Conservation (phyloP, 2,888 invertebrate genomes). For the Ryuthela nishihirai region DNA sequence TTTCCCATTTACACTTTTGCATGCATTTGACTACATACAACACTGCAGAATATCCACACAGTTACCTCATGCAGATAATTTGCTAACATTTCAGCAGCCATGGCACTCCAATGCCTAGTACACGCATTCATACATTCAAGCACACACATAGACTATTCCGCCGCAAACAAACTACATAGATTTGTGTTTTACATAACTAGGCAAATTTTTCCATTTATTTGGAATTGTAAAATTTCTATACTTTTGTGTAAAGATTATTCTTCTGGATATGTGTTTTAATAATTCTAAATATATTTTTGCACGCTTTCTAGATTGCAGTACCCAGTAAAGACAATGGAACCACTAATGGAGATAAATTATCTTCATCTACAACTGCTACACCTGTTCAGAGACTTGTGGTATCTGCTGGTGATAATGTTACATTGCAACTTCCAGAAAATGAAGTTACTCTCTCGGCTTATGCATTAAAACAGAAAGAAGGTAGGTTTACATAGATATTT, state of each 20-base stretch:
- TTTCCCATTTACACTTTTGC: no score
- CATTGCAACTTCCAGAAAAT: conserved; percentile 75
- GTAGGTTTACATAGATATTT: conserved; percentile 55
- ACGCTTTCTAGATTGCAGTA: neutral
- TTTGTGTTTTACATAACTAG: no score
- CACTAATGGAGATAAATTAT: conserved; percentile 3
- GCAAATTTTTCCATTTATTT: neutral
- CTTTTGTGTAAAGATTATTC: neutral
- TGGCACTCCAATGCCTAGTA: no score
- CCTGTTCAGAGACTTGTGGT: conserved; percentile 48
- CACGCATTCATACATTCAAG: no score
- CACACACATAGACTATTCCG: no score
- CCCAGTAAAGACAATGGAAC: conserved; percentile 8
- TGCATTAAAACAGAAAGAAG: conserved; percentile 67
- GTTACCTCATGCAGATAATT: no score
- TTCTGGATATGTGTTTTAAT: neutral
- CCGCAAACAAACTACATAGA: no score
- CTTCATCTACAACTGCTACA: conserved; percentile 24
- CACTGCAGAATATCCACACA: no score
- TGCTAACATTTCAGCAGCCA: no score
- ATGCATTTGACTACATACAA: no score
- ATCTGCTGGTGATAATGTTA: conserved; percentile 57
- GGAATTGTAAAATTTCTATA: neutral
- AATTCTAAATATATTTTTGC: neutral
- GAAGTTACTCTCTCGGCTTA: conserved; percentile 78